Percentiles rank a stretch among this genome's conserved stretches.
Evolutionary conservation across 2,113 vertebrate genomes (phyloP).

Genomic region (Ciconia boyciana): DNA sequence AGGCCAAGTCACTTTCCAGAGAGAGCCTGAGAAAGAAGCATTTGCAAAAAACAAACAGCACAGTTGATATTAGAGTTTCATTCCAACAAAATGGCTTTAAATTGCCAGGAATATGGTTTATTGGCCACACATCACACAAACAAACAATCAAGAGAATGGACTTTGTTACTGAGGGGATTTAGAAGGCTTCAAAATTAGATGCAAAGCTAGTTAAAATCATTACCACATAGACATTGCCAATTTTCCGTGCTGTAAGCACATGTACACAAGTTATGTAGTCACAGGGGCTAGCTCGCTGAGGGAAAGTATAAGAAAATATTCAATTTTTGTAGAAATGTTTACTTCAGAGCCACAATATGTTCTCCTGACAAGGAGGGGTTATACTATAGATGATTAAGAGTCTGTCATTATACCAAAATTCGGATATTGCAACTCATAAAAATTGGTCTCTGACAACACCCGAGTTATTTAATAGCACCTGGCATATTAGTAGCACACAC

Average conservation of each 20-base stretch:
- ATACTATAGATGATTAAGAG: background rate
- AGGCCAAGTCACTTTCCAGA: background rate
- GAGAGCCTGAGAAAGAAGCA: background rate
- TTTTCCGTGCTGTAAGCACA: background rate
- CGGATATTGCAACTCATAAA: background rate
- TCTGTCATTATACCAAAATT: background rate
- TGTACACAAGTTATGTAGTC: background rate
- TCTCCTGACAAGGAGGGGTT: background rate
- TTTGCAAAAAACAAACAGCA: background rate
- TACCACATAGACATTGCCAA: background rate
- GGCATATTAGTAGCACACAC: background rate
- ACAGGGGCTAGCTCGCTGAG: background rate
- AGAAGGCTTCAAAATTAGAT: background rate
- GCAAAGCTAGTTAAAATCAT: conserved; percentile 17
- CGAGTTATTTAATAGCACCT: background rate
- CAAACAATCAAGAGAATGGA: conserved; percentile 12
- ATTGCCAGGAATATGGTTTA: conserved; percentile 1
- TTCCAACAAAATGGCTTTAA: background rate
- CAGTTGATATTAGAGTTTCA: background rate
- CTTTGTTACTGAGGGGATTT: conserved; percentile 2
- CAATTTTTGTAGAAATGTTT: background rate
- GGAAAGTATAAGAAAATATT: background rate
- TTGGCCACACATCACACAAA: conserved; percentile 11
- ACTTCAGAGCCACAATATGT: background rate
- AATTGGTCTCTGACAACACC: background rate